Evolutionary conservation across 2,797 vertebrate species (phyloP), one percentile per base, ranked within the genome.

Genomic region (Tiaroga cobitis): DNA sequence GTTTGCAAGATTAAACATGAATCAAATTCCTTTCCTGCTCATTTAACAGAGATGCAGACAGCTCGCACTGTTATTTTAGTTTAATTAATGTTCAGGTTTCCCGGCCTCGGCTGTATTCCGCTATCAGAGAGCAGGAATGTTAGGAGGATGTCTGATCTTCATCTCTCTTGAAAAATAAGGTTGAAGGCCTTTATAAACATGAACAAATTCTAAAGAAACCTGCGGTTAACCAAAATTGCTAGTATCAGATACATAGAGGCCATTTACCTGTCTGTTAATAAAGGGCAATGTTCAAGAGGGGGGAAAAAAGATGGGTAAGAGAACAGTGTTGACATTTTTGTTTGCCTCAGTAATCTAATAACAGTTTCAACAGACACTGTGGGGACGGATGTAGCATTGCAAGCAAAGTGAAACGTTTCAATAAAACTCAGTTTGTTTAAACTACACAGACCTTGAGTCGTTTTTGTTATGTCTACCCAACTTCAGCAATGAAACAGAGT

Each of bases 1-100:
- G 82, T 82, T 81, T 86, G 87, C 88, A 90, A 92, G 90, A 95
- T 94, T 92, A 93, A 91, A 91, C 91, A 91, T 90, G 91, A 94
- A 89, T 91, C 90, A 73, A 88, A 92, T 91, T 92, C 90, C 87
- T 91, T 92, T 93, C 93, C 86, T 75, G 80, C 76, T 92, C 89
- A 90, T 89, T 91, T 88, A 91, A 89, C 90, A 86, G 72, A 83
- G 65, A 90, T 87, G 87, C 84, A 89, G 82, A 83, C 77, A 72
- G 74, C 32, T 65, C 82, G 69, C 39, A 29, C 86, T 87, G 89
- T 90, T 88, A 85, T 88, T 90, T 86, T 61, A 86, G 83, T 74
- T 85, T 88, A 80, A 86, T 86, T 86, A 80, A 84, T 83, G 82
- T 80, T 87, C 78, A 86, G 63, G 34, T 86, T 86, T 83, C 76